These are phyloP conservation scores for Rousettus madagascariensis DNA, from an alignment of 2,797 vertebrate genomes.

Conservation along the genomic window DNA sequence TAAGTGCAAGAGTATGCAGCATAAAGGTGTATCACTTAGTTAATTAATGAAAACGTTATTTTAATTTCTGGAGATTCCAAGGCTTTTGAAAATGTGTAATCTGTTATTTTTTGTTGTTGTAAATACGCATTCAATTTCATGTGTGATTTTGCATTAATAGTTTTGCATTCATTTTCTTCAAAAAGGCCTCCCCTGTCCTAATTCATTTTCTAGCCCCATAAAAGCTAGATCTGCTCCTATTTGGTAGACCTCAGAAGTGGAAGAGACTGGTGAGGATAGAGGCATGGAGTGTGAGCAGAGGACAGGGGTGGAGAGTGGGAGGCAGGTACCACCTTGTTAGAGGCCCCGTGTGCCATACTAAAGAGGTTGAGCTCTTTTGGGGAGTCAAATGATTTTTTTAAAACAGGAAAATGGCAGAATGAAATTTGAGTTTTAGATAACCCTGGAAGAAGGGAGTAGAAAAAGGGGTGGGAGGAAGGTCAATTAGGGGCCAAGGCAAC, in stretches of 20 bases:
- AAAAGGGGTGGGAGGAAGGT: neutral
- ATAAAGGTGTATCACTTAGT: neutral
- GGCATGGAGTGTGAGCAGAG: neutral
- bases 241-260: neutral
- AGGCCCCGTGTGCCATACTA: too few species aligned
- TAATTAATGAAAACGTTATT: neutral
- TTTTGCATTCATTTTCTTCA: neutral
- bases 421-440: neutral
- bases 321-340: neutral
- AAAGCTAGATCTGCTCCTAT: neutral
- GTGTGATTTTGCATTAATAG: neutral
- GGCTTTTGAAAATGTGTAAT: neutral
- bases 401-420: neutral
- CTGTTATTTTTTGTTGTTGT: neutral
- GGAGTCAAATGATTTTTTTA: neutral
- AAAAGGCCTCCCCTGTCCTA: neutral
- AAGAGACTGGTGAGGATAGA: neutral
- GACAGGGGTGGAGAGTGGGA: rapidly evolving
- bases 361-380: neutral
- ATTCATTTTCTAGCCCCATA: neutral
- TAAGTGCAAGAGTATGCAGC: neutral
- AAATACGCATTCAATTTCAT: neutral
- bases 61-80: neutral
- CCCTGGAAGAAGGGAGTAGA: neutral
- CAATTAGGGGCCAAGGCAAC: neutral